A percentile compares a stretch with the other conserved stretches of the same genome.
Evolutionary conservation across 2,113 vertebrate genomes (phyloP).

Genomic region (Tachysurus vachellii): DNA sequence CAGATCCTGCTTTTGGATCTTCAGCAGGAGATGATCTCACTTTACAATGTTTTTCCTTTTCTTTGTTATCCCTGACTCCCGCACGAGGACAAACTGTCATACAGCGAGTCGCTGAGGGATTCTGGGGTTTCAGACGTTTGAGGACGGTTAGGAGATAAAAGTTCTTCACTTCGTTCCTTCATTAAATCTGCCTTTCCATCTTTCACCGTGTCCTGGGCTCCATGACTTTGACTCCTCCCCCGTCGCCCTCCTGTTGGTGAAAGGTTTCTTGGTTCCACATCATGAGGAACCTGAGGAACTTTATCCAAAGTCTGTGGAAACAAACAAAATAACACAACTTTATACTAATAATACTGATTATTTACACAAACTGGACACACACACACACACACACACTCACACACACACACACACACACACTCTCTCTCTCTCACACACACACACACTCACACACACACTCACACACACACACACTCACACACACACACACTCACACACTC

Average conservation of each 20-base stretch:
- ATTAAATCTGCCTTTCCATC: slow-evolving; percentile 79
- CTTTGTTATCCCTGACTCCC: slow-evolving; percentile 87
- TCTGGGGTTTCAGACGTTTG: slow-evolving; percentile 86
- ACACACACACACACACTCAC: not conserved
- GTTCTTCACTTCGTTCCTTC: slow-evolving; percentile 77
- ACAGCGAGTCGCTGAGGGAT: slow-evolving; percentile 91
- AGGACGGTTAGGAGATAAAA: slow-evolving; percentile 81
- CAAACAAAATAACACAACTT: not conserved
- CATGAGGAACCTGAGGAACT: slow-evolving; percentile 27
- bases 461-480: too few relatives aligned
- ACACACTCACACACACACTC: too few relatives aligned
- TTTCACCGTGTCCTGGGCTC: slow-evolving; percentile 83
- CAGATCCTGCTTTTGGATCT: not conserved
- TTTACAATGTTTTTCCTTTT: not conserved
- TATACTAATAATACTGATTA: not conserved
- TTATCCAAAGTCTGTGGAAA: slow-evolving; percentile 6
- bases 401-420: too few relatives aligned
- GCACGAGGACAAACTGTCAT: slow-evolving; percentile 93
- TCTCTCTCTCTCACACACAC: too few relatives aligned
- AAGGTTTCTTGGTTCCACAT: slow-evolving; percentile 66
- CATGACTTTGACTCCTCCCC: slow-evolving; percentile 77
- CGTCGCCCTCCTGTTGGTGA: slow-evolving; percentile 52
- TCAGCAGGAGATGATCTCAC: not conserved
- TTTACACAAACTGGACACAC: not conserved
- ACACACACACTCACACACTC: too few relatives aligned